A percentile compares a stretch with the other conserved stretches of the same genome.
Evolutionary conservation across 2,888 invertebrate species (phyloP).

Genomic region (Melieria picta): DNA sequence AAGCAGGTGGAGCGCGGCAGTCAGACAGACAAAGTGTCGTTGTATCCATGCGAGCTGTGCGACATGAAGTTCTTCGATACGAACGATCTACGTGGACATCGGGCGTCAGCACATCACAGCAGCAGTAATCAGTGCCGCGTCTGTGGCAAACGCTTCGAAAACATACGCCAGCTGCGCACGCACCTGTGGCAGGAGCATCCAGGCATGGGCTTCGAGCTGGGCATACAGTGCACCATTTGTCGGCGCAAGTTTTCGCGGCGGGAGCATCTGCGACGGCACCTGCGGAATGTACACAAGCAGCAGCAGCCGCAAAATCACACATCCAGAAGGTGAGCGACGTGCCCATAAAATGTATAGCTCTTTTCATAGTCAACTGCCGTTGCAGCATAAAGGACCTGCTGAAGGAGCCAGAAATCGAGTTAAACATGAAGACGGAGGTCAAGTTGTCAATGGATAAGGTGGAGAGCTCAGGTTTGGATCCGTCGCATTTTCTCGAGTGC

Average conservation of each 20-base stretch:
- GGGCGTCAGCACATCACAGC: constrained; percentile 48
- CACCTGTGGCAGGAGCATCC: constrained; percentile 58
- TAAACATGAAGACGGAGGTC: background rate
- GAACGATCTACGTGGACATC: constrained; percentile 54
- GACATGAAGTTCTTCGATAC: constrained; percentile 55
- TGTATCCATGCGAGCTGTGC: constrained; percentile 62
- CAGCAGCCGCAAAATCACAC: background rate
- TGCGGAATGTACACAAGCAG: constrained; percentile 63
- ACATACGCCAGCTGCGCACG: constrained; percentile 65
- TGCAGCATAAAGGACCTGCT: constrained; percentile 40
- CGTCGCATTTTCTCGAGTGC: constrained; percentile 20
- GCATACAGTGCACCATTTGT: constrained; percentile 63
- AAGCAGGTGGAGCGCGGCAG: constrained; percentile 45
- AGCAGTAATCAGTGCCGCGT: constrained; percentile 59
- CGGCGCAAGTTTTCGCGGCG: constrained; percentile 66
- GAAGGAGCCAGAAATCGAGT: constrained; percentile 48
- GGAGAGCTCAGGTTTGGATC: background rate
- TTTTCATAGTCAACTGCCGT: background rate
- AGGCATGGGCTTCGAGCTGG: constrained; percentile 36
- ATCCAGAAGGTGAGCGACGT: constrained; percentile 3
- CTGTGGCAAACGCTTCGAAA: constrained; percentile 66
- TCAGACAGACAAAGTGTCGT: constrained; percentile 58
- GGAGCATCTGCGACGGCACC: constrained; percentile 67
- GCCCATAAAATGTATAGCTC: background rate
- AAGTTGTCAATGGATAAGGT: background rate